Conservation (phyloP, 2,888 invertebrate genomes). For the Notodonta ziczac region DNA sequence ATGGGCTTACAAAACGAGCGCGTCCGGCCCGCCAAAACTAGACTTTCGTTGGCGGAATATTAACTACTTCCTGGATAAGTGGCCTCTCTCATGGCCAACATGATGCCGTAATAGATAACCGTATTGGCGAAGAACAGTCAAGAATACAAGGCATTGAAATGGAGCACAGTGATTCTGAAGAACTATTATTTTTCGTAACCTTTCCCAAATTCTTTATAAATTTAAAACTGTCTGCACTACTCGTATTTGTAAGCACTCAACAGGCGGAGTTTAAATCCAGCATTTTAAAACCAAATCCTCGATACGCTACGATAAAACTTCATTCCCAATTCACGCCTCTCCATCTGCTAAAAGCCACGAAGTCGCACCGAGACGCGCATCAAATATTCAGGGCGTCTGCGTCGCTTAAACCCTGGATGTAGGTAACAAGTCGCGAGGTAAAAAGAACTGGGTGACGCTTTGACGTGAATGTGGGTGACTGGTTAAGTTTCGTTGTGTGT, state of each 20-base stretch:
- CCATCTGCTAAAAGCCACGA: conserved; percentile 55
- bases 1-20: conserved; percentile 30
- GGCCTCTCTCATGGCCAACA: conserved; percentile 3
- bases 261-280: neutral
- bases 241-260: neutral
- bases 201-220: neutral
- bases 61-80: conserved; percentile 41
- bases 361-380: conserved; percentile 39
- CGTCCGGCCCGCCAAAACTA: conserved; percentile 58
- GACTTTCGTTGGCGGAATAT: conserved; percentile 44
- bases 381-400: conserved; percentile 60
- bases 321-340: neutral
- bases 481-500: conserved; percentile 15
- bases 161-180: too few relatives aligned
- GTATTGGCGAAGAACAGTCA: neutral
- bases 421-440: conserved; percentile 57
- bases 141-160: neutral
- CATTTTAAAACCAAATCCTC: neutral
- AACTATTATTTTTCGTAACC: too few relatives aligned
- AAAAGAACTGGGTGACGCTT: conserved; percentile 50
- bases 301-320: neutral
- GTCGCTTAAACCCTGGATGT: conserved; percentile 52
- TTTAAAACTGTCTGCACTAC: neutral
- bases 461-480: conserved; percentile 59
- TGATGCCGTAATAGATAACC: conserved; percentile 4